Percentiles rank a stretch among this genome's conserved stretches.
Conservation (phyloP, 2,797 vertebrate genomes). For the Pipistrellus nathusii region DNA sequence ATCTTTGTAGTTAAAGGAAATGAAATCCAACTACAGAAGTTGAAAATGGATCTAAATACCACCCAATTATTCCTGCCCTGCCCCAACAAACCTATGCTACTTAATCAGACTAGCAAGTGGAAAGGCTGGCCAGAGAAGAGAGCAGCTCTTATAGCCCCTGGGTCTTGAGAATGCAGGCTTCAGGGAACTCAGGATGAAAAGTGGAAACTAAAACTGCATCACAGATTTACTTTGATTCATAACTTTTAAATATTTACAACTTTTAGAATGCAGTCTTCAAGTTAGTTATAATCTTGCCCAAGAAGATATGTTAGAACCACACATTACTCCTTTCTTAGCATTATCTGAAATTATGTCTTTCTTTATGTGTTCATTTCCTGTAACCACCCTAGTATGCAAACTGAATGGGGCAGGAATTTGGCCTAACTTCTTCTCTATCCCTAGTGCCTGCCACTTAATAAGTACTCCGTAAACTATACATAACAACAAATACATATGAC, state of each 20-base stretch:
- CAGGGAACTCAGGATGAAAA: neutral
- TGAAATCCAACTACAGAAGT: slow-evolving; percentile 28
- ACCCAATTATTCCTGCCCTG: neutral
- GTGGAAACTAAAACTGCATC: neutral
- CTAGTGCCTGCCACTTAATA: neutral
- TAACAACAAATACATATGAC: neutral
- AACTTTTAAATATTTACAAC: slow-evolving; percentile 32
- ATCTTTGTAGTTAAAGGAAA: slow-evolving; percentile 17
- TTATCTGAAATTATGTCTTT: slow-evolving; percentile 41
- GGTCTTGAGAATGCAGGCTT: neutral
- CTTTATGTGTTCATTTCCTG: slow-evolving; percentile 6
- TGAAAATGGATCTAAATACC: neutral
- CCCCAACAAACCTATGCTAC: neutral
- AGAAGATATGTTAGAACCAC: neutral
- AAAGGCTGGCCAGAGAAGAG: neutral
- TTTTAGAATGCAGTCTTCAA: neutral
- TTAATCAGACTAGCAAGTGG: neutral
- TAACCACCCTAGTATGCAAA: neutral
- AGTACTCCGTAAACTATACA: slow-evolving; percentile 3
- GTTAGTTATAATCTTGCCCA: slow-evolving; percentile 3
- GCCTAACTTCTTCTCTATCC: slow-evolving; percentile 28
- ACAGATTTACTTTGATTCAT: neutral
- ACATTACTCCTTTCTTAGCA: neutral
- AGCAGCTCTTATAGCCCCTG: neutral
- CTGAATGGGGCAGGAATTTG: neutral